Evolutionary conservation across 1,140 invertebrate genomes (phyloP), one percentile per base, ranked within the genome.

Genomic region (Hetaerina americana): DNA sequence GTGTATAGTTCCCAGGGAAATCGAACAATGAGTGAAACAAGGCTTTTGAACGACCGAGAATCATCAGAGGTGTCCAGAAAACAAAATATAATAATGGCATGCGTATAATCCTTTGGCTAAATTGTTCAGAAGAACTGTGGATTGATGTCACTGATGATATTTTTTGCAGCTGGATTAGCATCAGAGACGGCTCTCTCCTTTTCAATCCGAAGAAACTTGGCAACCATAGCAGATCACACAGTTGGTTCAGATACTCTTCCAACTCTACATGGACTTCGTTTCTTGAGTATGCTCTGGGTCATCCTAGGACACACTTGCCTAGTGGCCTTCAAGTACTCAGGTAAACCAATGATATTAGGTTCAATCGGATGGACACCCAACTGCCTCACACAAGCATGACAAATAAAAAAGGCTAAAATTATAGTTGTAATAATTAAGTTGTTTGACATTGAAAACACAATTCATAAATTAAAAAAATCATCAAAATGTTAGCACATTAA

Each of bases 271-370:
- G 92, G 92, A 0, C 82, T 95, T 57, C 84, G 92, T 68, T 93
- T 95, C 66, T 82, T 96, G 72, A 93, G 91, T 8, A 87, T 96
- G 72, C 84, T 88, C 0, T 96, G 94, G 94, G 93, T 96, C n/a
- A 92, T 96, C 73, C 86, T 96, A 85, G 94, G 95, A 5, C 94
- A 97, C 78, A 92, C 92, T 0, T 94, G 93, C 80, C 82, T 93
- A 22, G 88, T 92, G 77, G 86, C 92, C 49, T 93, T 91, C 81
- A 86, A 87, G 69, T 88, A 93, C 26, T 87, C 89, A 24, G 90
- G 90, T 82, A 89, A 89, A 72, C 77, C n/a, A 72, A 22, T 31
- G 26, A 18, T 24, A 22, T 24, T 6, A 12, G 29, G 69, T 75
- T 76, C 0, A 66, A 40, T 69, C 66, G 6, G 66, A 57, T 70